Evolutionary conservation across 2,797 vertebrate species (phyloP).

Genomic region (Taeniopygia guttata): DNA sequence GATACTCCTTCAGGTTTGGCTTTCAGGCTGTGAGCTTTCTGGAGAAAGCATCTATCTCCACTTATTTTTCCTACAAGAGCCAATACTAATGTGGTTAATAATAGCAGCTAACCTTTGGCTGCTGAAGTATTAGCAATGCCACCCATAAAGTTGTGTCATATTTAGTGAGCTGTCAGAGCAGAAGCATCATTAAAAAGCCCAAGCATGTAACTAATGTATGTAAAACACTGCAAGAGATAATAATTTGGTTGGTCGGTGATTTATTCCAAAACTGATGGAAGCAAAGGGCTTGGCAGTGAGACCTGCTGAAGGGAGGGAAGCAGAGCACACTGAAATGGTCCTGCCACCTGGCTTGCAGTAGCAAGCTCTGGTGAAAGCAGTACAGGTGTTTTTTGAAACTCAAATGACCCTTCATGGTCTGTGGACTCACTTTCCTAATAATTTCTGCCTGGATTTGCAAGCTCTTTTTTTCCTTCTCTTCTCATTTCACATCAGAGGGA

Average conservation of each 20-base stretch:
- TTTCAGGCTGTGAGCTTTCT: background rate
- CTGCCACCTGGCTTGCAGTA: background rate
- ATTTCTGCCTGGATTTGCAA: conserved; percentile 47
- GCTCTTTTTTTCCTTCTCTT: background rate
- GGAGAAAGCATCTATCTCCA: background rate
- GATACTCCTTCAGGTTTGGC: background rate
- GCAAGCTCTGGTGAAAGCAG: background rate
- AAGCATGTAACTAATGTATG: conserved; percentile 47
- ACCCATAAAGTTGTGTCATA: conserved; percentile 47
- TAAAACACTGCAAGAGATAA: conserved; percentile 39
- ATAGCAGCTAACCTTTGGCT: conserved; percentile 16
- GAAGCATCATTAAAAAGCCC: conserved; percentile 60
- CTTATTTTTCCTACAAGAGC: background rate
- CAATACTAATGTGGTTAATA: background rate
- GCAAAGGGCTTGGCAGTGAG: background rate
- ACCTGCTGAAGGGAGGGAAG: background rate
- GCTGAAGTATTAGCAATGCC: background rate
- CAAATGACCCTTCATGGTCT: background rate
- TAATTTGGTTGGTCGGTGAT: conserved; percentile 37
- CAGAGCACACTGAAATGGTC: rapidly evolving
- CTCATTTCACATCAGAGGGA: conserved; percentile 50
- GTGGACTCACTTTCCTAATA: background rate
- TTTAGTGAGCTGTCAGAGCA: conserved; percentile 58
- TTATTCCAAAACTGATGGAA: conserved; percentile 42
- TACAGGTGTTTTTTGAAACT: background rate